Evolutionary conservation across 2,113 vertebrate genomes (phyloP).

Genomic region (Apodemus sylvaticus): DNA sequence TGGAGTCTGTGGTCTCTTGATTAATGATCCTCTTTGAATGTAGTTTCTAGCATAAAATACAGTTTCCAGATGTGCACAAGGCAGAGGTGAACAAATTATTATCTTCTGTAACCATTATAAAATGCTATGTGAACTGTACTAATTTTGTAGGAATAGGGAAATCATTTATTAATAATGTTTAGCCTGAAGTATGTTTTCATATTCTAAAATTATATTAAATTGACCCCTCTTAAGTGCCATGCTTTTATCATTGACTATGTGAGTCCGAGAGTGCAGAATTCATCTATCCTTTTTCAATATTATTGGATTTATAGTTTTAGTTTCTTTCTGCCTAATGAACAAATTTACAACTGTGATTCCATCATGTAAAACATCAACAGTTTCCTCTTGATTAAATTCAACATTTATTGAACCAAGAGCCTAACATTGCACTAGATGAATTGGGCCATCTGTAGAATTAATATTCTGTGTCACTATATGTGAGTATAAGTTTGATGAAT

Average conservation of each 20-base stretch:
- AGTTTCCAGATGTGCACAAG: slow-evolving; percentile 24
- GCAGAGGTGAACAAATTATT: neutral
- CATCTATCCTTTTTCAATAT: slow-evolving; percentile 43
- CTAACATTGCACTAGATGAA: neutral
- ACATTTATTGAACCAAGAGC: slow-evolving; percentile 46
- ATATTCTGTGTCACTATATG: neutral
- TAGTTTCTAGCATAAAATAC: neutral
- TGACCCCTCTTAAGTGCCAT: neutral
- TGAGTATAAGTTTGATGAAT: slow-evolving; percentile 25
- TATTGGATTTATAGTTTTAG: slow-evolving; percentile 36
- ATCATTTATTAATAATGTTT: neutral
- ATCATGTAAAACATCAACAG: slow-evolving; percentile 20
- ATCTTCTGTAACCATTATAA: neutral
- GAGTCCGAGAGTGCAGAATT: slow-evolving; percentile 30
- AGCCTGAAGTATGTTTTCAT: neutral
- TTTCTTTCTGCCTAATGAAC: slow-evolving; percentile 43
- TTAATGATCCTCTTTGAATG: slow-evolving; percentile 36
- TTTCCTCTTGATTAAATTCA: slow-evolving; percentile 42
- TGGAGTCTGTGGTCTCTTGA: slow-evolving; percentile 13
- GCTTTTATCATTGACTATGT: slow-evolving; percentile 26
- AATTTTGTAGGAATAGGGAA: slow-evolving; percentile 16
- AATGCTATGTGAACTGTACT: neutral
- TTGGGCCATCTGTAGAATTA: slow-evolving; percentile 29
- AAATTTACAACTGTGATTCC: slow-evolving; percentile 40
- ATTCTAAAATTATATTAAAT: slow-evolving; percentile 7